Evolutionary conservation across 2,797 vertebrate species (phyloP), one percentile per base, ranked within the genome.

Genomic region (Alosa sapidissima): DNA sequence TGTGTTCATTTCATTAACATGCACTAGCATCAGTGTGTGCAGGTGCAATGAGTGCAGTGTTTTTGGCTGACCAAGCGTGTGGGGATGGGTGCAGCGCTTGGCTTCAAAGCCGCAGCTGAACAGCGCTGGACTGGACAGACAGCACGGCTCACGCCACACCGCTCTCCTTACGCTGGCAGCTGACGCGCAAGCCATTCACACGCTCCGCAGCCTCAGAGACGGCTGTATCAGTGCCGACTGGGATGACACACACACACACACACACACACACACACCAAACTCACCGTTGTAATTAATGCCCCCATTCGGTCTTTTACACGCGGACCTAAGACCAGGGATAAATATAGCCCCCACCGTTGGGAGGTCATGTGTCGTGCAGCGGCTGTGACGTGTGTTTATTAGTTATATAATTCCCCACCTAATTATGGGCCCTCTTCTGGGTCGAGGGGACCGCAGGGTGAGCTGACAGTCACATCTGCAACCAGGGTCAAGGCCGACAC

Each of bases 371-470:
- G 91, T 88, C 83, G 87, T 82, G 86, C 52, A 81, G 87, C 82
- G 87, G 85, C 90, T 88, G 36, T 89, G 88, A 92, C 87, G 82
- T 83, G 33, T 68, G 51, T 91, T 90, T 58, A 86, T 82, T 84
- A 84, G 89, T 82, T 86, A 45, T 87, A 86, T 91, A 83, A 90
- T 93, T 93, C 91, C 81, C 82, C 78, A 36, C 85, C 90, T 88
- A 88, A 89, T 88, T 87, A 83, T 49, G 33, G 85, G 60, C 54
- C 81, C 47, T 21, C 33, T 84, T 86, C 82, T 16, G 81, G 86
- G 75, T 41, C 72, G 81, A 36, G 55, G 62, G 51, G n/a, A 48
- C 28, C 13, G 52, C 75, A 60, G 48, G 62, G 81, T 60, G 47
- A 51, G 19, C 54, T 55, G 54, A 55, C 54, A 55, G 54, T 55